A percentile compares a stretch with the other conserved stretches of the same genome.
Evolutionary conservation across 2,797 vertebrate species (phyloP).

Genomic region (Crax fasciolata): DNA sequence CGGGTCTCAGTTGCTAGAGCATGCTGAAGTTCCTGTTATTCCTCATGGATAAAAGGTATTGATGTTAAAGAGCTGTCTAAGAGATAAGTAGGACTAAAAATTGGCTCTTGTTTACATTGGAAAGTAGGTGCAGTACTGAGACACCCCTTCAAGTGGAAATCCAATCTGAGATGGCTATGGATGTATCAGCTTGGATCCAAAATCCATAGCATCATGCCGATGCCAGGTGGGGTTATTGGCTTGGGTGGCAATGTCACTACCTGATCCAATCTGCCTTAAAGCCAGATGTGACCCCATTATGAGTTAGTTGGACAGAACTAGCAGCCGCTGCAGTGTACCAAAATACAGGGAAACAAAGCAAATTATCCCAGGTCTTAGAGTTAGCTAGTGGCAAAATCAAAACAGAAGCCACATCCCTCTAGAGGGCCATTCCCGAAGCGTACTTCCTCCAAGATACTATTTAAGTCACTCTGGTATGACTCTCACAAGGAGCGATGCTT

Average conservation of each 20-base stretch:
- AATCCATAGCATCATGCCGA: not conserved
- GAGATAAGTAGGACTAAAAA: not conserved
- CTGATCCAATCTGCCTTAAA: not conserved
- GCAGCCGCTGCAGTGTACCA: not conserved
- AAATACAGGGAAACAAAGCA: not conserved
- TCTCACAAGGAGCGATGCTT: not conserved
- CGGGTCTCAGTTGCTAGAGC: not conserved
- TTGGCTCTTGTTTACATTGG: not conserved
- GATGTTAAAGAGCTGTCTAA: not conserved
- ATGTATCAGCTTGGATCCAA: not conserved
- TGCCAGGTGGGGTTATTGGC: not conserved
- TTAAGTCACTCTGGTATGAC: not conserved
- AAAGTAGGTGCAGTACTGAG: not conserved
- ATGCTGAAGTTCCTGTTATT: not conserved
- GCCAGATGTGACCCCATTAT: rapidly evolving
- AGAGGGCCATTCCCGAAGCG: not conserved
- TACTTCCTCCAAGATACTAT: not conserved
- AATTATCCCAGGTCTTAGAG: not conserved
- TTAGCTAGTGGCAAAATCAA: not conserved
- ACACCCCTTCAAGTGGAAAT: not conserved
- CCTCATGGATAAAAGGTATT: not conserved
- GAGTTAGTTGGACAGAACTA: not conserved
- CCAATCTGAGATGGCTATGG: not conserved
- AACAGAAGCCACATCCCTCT: not conserved
- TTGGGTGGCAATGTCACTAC: not conserved